Conservation (phyloP, 2,888 invertebrate genomes). For the Heliconius cydno region DNA sequence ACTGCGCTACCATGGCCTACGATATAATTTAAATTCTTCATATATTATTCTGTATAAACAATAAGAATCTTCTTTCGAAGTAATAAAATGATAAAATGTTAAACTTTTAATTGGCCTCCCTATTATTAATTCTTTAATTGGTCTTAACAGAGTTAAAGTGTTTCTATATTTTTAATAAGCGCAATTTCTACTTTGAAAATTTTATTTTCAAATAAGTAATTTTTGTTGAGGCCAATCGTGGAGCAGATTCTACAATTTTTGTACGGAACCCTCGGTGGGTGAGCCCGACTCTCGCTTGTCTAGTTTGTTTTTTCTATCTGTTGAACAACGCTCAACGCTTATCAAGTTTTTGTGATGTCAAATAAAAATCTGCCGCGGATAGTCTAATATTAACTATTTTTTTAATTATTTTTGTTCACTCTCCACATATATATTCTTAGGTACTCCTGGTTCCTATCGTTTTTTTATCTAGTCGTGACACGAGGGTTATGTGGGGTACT, state of each 20-base stretch:
- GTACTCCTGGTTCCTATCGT: too few species aligned
- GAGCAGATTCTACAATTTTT: neutral
- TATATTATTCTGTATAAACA: neutral
- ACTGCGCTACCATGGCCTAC: too few species aligned
- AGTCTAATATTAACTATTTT: too few species aligned
- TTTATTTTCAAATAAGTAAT: neutral
- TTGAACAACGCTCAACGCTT: neutral
- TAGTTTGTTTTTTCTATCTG: neutral
- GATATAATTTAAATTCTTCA: too few species aligned
- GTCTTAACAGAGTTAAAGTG: neutral
- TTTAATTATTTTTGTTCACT: too few species aligned
- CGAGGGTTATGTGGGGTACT: too few species aligned
- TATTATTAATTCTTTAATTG: constrained; percentile 8
- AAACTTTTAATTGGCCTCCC: constrained; percentile 9
- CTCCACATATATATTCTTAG: too few species aligned
- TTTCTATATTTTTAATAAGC: constrained; percentile 10
- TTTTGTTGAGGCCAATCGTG: neutral
- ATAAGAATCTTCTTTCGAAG: neutral
- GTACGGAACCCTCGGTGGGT: too few species aligned
- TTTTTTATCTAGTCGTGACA: too few species aligned
- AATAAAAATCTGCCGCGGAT: too few species aligned
- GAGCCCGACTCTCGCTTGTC: too few species aligned
- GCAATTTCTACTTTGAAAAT: neutral
- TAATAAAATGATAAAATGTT: neutral
- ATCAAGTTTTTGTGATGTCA: neutral